Evolutionary conservation across 37 sponge, comb jelly and placozoan genomes (phyloP).

Genomic region (Chondrosia reniformis): DNA sequence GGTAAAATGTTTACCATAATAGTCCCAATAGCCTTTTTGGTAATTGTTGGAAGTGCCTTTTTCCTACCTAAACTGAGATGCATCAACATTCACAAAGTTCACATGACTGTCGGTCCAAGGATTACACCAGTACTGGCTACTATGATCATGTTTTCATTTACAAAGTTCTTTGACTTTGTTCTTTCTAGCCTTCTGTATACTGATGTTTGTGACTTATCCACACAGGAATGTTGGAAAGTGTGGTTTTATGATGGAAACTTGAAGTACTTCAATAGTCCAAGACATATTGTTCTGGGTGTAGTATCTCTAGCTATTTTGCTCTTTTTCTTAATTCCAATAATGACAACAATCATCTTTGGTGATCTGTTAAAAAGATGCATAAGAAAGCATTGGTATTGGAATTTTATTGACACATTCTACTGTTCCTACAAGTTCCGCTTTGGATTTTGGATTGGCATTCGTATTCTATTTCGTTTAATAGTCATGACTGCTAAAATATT

Average conservation of each 20-base stretch:
- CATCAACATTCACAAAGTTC: background rate
- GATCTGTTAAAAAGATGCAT: conserved; percentile 7
- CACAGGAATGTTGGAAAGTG: background rate
- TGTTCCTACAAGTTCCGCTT: conserved; percentile 2
- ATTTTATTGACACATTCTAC: conserved; percentile 7
- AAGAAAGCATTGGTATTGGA: conserved; percentile 3
- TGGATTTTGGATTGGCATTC: conserved; percentile 20
- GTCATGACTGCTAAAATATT: background rate
- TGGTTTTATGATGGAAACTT: conserved; percentile 23
- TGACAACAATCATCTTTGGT: background rate
- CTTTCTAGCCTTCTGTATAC: background rate
- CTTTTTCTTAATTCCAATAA: conserved; percentile 17
- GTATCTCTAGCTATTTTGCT: background rate
- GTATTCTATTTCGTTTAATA: background rate
- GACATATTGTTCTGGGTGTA: conserved; percentile 11
- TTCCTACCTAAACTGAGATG: background rate
- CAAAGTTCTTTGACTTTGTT: background rate
- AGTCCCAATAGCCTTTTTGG: conserved; percentile 30
- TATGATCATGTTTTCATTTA: conserved; percentile 14
- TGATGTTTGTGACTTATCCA: background rate
- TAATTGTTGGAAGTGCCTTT: conserved; percentile 15
- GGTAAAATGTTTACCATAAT: conserved; percentile 8
- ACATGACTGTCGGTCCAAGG: background rate
- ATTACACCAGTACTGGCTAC: conserved; percentile 37
- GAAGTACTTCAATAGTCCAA: background rate